Conservation (phyloP, 2,113 vertebrate species). For the Cinclus mexicanus region DNA sequence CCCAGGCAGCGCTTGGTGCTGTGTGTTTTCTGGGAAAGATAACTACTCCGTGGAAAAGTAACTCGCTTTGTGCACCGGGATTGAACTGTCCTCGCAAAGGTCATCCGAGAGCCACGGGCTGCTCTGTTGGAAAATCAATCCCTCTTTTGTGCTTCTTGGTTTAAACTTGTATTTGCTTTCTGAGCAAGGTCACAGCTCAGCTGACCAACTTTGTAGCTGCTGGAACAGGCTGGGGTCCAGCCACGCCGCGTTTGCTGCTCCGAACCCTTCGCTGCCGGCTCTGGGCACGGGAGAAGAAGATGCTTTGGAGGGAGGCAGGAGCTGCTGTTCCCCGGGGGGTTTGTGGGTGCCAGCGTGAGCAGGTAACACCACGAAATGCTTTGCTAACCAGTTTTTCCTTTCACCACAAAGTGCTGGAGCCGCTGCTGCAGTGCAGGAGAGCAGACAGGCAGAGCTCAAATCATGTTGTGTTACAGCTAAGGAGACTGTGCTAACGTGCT, state of each 20-base stretch:
- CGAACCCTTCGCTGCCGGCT: neutral
- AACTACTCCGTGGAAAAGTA: neutral
- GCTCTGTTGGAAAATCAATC: neutral
- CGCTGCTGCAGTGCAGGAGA: constrained; percentile 73
- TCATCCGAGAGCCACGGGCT: neutral
- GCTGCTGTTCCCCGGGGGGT: neutral
- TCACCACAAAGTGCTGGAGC: neutral
- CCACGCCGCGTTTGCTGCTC: neutral
- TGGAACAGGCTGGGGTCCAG: constrained; percentile 4
- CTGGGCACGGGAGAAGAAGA: neutral
- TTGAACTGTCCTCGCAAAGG: constrained; percentile 1
- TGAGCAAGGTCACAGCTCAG: constrained; percentile 76
- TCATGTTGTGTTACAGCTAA: constrained; percentile 19
- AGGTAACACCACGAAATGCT: neutral
- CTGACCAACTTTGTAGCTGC: constrained; percentile 64
- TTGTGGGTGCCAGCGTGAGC: neutral
- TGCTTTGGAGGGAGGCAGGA: neutral
- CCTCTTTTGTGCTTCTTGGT: constrained; percentile 19
- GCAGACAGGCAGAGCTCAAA: constrained; percentile 18
- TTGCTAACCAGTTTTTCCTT: constrained; percentile 13
- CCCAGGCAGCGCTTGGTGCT: neutral
- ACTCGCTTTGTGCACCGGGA: neutral
- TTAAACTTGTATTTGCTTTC: constrained; percentile 67
- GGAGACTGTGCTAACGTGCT: constrained; percentile 8
- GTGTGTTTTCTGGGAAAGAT: neutral